Evolutionary conservation across 2,113 vertebrate species (phyloP).

Genomic region (Tautogolabrus adspersus): DNA sequence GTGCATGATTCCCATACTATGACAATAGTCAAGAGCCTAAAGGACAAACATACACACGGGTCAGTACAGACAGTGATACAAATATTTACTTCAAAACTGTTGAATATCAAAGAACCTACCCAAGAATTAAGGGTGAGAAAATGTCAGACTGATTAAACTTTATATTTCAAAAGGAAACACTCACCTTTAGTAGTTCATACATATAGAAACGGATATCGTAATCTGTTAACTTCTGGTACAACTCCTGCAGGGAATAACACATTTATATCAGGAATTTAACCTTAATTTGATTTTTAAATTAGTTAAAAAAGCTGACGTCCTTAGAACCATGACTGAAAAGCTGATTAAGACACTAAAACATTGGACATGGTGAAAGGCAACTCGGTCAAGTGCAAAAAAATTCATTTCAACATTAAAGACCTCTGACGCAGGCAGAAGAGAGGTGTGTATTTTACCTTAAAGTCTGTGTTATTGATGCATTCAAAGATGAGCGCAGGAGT

Average conservation of each 20-base stretch:
- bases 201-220: slow-evolving; percentile 99
- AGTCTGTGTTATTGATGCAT: slow-evolving; percentile 99
- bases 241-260: slow-evolving; percentile 87
- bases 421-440: slow-evolving; percentile 11
- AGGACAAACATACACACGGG: slow-evolving; percentile 6
- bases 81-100: not conserved
- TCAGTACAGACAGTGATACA: not conserved
- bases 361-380: not conserved
- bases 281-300: not conserved
- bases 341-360: not conserved
- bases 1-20: slow-evolving; percentile 99
- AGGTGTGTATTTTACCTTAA: slow-evolving; percentile 89
- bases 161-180: slow-evolving; percentile 29
- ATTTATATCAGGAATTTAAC: not conserved
- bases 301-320: not conserved
- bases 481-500: slow-evolving; percentile 98
- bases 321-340: no score
- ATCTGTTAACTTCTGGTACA: slow-evolving; percentile 99
- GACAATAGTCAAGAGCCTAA: slow-evolving; percentile 99
- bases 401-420: not conserved
- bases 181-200: slow-evolving; percentile 99
- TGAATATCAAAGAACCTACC: not conserved
- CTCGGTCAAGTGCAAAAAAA: not conserved
- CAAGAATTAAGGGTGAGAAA: not conserved
- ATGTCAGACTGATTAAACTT: not conserved